A percentile compares a stretch with the other conserved stretches of the same genome.
These are phyloP conservation scores for Turdus rufiventris DNA, from an alignment of 2,113 vertebrate genomes.

Conservation along the genomic window DNA sequence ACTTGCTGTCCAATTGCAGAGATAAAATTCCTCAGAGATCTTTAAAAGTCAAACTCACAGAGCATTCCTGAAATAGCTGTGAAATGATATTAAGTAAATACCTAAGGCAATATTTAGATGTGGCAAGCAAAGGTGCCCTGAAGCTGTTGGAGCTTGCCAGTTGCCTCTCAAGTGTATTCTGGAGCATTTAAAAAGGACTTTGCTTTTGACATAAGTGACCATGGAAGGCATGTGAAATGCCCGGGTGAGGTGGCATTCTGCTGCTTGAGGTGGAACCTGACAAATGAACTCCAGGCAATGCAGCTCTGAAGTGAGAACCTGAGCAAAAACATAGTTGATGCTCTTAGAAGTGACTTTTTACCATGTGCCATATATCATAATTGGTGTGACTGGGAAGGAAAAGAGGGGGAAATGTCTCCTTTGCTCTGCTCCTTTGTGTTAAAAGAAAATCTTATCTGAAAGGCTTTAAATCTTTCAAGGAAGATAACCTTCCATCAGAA, in stretches of 20 bases:
- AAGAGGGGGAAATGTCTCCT: neutral
- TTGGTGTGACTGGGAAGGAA: neutral
- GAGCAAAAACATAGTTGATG: neutral
- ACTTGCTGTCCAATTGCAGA: neutral
- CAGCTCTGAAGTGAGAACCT: neutral
- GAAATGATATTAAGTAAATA: neutral
- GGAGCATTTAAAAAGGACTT: neutral
- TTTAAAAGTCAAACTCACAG: neutral
- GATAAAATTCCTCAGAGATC: neutral
- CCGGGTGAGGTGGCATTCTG: neutral
- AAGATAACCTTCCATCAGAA: neutral
- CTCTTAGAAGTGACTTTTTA: neutral
- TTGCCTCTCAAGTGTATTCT: neutral
- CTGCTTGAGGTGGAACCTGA: slow-evolving; percentile 14
- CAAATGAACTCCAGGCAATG: slow-evolving; percentile 1
- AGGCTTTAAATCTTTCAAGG: slow-evolving; percentile 8
- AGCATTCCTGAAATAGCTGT: slow-evolving; percentile 29
- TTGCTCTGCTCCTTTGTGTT: neutral
- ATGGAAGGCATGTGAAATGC: neutral
- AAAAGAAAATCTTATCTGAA: neutral
- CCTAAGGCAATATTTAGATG: neutral
- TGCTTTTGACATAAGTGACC: neutral
- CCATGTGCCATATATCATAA: neutral
- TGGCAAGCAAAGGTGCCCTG: slow-evolving; percentile 6
- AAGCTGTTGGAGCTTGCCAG: neutral